Percentiles rank a stretch among this genome's conserved stretches.
Evolutionary conservation across 2,113 vertebrate species (phyloP).

Genomic region (Anhinga rufa): DNA sequence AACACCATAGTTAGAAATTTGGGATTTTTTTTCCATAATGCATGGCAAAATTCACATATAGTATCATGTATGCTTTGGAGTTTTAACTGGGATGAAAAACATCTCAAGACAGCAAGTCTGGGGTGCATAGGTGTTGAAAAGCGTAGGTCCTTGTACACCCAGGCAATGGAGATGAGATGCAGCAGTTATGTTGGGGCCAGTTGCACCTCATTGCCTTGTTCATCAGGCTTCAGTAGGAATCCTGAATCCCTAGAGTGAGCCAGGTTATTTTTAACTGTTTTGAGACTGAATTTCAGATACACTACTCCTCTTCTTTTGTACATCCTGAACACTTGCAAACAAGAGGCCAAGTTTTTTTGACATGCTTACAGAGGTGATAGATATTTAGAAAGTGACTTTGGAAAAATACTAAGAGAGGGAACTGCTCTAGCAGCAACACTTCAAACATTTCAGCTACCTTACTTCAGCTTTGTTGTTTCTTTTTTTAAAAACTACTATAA

Average conservation of each 20-base stretch:
- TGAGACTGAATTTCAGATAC: background rate
- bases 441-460: background rate
- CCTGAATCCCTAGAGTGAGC: background rate
- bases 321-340: background rate
- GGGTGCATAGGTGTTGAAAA: background rate
- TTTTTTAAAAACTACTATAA: background rate
- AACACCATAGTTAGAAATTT: background rate
- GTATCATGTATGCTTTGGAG: background rate
- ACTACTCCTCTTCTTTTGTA: background rate
- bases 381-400: background rate
- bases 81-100: background rate
- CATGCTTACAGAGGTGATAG: background rate
- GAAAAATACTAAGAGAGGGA: background rate
- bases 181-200: background rate
- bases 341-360: background rate
- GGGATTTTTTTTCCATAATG: background rate
- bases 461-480: background rate
- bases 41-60: background rate
- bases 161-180: background rate
- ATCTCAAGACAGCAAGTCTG: background rate
- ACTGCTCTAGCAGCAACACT: background rate
- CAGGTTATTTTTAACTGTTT: background rate
- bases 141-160: background rate
- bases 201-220: background rate
- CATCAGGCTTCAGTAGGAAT: background rate